A percentile compares a stretch with the other conserved stretches of the same genome.
Evolutionary conservation across 2,113 vertebrate genomes (phyloP).

Genomic region (Hippotragus niger): DNA sequence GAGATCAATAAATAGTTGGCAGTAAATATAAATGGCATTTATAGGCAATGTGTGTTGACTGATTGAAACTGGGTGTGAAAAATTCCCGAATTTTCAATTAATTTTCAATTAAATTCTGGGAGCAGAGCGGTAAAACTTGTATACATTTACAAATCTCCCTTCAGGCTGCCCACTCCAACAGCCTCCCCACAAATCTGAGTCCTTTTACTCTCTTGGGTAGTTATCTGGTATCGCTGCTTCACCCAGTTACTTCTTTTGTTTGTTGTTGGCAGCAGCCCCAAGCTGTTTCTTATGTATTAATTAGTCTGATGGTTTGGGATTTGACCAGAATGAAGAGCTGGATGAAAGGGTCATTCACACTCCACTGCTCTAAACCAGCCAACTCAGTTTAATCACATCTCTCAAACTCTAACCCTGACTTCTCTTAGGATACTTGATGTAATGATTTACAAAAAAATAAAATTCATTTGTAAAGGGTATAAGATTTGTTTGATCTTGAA

Average conservation of each 20-base stretch:
- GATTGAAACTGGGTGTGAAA: not conserved
- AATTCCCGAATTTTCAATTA: not conserved
- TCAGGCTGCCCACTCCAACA: not conserved
- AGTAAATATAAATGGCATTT: not conserved
- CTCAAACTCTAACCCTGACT: not conserved
- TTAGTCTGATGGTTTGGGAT: slow-evolving; percentile 20
- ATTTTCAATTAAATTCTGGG: not conserved
- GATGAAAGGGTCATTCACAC: not conserved
- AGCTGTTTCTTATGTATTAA: not conserved
- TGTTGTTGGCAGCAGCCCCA: not conserved
- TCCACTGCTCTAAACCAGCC: not conserved
- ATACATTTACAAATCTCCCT: not conserved
- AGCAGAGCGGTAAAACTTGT: not conserved
- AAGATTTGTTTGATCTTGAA: not conserved
- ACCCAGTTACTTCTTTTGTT: not conserved
- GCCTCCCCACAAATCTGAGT: not conserved
- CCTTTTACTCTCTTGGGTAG: not conserved
- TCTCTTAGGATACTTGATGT: not conserved
- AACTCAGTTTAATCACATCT: not conserved
- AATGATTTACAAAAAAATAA: not conserved
- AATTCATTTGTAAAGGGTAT: not conserved
- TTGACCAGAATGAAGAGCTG: not conserved
- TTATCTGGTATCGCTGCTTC: not conserved
- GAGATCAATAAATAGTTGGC: not conserved
- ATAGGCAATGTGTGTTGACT: not conserved